Conservation (phyloP, 1,140 invertebrate genomes). For the Drusus annulatus region DNA sequence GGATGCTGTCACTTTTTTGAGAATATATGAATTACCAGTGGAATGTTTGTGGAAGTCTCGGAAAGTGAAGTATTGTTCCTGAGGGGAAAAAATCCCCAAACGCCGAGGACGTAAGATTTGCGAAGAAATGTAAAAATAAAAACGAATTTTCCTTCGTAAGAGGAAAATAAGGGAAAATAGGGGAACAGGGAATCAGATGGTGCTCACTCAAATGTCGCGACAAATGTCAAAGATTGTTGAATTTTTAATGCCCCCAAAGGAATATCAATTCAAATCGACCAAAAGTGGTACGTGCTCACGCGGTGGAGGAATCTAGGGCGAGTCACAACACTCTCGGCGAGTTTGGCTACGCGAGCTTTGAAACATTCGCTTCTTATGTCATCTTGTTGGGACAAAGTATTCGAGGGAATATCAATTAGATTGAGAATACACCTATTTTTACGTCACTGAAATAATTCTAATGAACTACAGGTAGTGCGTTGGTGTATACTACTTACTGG, state of each 20-base stretch:
- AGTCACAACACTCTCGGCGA: not conserved
- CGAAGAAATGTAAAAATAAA: slow-evolving; percentile 28
- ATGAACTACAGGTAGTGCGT: too few species aligned
- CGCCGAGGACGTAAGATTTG: slow-evolving; percentile 29
- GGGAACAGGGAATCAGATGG: slow-evolving; percentile 18
- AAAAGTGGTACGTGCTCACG: not conserved
- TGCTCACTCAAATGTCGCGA: slow-evolving; percentile 26
- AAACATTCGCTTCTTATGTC: not conserved
- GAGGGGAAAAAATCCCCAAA: not conserved
- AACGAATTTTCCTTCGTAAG: slow-evolving; percentile 24
- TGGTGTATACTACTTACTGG: too few species aligned
- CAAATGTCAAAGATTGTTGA: slow-evolving; percentile 31
- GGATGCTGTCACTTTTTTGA: slow-evolving; percentile 7
- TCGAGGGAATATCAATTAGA: not conserved
- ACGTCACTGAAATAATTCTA: too few species aligned
- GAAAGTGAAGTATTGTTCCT: slow-evolving; percentile 39
- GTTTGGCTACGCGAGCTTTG: not conserved
- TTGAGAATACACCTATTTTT: not conserved
- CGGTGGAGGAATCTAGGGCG: not conserved
- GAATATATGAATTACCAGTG: slow-evolving; percentile 13
- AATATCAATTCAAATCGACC: slow-evolving; percentile 22
- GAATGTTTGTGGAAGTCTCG: slow-evolving; percentile 29
- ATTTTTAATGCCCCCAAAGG: slow-evolving; percentile 32
- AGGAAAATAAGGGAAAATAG: not conserved
- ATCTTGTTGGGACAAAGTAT: not conserved